Base-by-base conservation (phyloP, 1,140 invertebrate species). In the Mactra quadrangularis region DNA sequence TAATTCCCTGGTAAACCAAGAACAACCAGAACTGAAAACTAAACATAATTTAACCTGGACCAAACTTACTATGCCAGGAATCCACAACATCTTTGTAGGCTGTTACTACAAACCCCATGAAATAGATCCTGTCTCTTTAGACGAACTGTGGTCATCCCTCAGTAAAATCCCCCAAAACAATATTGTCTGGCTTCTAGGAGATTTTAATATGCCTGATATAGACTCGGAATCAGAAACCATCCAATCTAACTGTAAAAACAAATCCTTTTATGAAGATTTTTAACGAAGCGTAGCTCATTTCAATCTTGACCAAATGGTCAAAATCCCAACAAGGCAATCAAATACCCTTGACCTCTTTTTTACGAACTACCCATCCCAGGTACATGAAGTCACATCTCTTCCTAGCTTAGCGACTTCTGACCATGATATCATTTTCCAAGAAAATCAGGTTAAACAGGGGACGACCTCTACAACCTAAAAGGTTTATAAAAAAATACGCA, bases 361-460 rank as follows among this genome's bases (percentile, higher is more conserved):
- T 6, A 29, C 33, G 3, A 60, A 4, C 7, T 6, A 29, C 22
- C 27, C 57, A 60, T 60, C 57, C 11, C 29, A 25, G 3, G 57
- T 60, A 9, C 22, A 60, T 9, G 41, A 25, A 33, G 29, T 45
- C 6, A 70, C 68, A 62, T 50, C 53, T 13, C 52, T 72, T 15
- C 78, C 64, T 3, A 52, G 66, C 41, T 27, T 81, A 31, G 66
- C 15, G 17, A 60, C 53, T 27, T 81, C 66, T 35, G 78, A 81
- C 35, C 78, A 81, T 62, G 78, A 81, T 19, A 81, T 81, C 2
- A 7, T 41, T 81, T 6, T 72, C 47, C 31, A 64, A 81, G 19
- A 62, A 79, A 31, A n/a, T 79, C 22, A 50, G 52, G 7, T 38
- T 79, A n/a, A 52, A 66, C 19, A 79, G n/a, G 0, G 75, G 60